Conservation (phyloP, 2,888 invertebrate genomes). For the Sarcophaga caerulescens region DNA sequence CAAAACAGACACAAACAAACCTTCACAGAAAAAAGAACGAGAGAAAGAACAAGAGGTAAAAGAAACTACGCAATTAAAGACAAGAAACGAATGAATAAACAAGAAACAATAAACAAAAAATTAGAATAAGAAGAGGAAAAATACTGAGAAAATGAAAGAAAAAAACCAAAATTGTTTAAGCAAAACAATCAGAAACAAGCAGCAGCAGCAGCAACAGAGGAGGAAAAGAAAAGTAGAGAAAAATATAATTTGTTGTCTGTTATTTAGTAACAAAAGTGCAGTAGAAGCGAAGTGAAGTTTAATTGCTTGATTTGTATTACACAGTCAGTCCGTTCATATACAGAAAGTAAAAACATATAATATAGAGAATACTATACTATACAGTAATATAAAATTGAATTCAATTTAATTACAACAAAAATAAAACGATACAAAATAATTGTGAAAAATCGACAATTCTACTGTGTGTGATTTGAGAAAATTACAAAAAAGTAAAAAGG, state of each 20-base stretch:
- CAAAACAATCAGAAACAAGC: slow-evolving; percentile 23
- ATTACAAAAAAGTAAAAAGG: background rate
- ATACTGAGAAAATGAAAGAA: slow-evolving; percentile 31
- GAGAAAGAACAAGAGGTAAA: slow-evolving; percentile 8
- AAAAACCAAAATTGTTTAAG: slow-evolving; percentile 51
- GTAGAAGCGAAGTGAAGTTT: slow-evolving; percentile 61
- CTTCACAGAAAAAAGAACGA: background rate
- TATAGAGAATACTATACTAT: background rate
- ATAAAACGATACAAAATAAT: slow-evolving; percentile 4
- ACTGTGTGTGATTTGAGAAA: background rate
- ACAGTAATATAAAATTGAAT: background rate
- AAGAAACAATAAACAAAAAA: slow-evolving; percentile 25
- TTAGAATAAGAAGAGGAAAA: background rate
- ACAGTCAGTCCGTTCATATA: background rate
- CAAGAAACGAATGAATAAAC: background rate
- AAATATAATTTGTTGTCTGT: slow-evolving; percentile 17
- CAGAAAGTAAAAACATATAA: background rate
- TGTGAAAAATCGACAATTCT: slow-evolving; percentile 37
- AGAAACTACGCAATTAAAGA: slow-evolving; percentile 12
- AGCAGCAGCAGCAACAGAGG: background rate
- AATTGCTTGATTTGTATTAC: slow-evolving; percentile 10
- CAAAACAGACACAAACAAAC: too few relatives aligned
- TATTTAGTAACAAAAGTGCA: slow-evolving; percentile 62
- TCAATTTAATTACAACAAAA: slow-evolving; percentile 13
- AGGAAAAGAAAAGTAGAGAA: background rate